Evolutionary conservation across 2,888 invertebrate species (phyloP), one percentile per base, ranked within the genome.

Genomic region (Apoda limacodes): DNA sequence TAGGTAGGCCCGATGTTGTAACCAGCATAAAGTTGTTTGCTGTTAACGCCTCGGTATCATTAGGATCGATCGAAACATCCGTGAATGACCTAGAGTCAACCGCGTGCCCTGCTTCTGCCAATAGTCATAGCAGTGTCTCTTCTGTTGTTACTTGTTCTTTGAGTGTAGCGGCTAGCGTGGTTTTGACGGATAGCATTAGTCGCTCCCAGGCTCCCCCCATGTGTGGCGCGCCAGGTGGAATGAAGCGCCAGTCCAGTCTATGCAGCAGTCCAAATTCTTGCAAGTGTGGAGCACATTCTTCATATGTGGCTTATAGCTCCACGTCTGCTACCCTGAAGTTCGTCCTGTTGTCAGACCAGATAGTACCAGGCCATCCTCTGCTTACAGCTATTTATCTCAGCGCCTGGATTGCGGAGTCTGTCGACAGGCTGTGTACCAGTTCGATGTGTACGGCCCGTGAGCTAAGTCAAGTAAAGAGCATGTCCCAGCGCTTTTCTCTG

Each of bases 31-130:
- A 42, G 20, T 43, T 41, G 24, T 43, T 45, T 2, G 42, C 43
- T 2, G 54, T 54, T 2, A 53, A 25, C 0, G 45, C 30, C 23
- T 51, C 50, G 0, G 21, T 12, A 15, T 46, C 39, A 3, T 32
- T 28, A 1, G 38, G 38, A 5, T 51, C 46, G 6, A 42, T 35
- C 1, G 49, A 45, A 0, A 52, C 50, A 31, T 50, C 45, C 1
- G 39, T 46, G 4, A 56, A 24, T 2, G 52, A 37, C 3, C 40
- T 32, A 5, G 22, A 12, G 15, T 44, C 38, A 0, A 42, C 29
- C 1, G 33, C 37, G 22, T 39, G 25, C 19, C 39, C 38, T 2
- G 13, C 28, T 22, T 44, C 44, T 5, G 30, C 28, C 12, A 44
- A 7, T 5, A 43, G 12, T 1, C 36, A 41, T 1, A 5, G 4